Evolutionary conservation across 2,888 invertebrate species (phyloP), one percentile per base, ranked within the genome.

Genomic region (Formica aserva): DNA sequence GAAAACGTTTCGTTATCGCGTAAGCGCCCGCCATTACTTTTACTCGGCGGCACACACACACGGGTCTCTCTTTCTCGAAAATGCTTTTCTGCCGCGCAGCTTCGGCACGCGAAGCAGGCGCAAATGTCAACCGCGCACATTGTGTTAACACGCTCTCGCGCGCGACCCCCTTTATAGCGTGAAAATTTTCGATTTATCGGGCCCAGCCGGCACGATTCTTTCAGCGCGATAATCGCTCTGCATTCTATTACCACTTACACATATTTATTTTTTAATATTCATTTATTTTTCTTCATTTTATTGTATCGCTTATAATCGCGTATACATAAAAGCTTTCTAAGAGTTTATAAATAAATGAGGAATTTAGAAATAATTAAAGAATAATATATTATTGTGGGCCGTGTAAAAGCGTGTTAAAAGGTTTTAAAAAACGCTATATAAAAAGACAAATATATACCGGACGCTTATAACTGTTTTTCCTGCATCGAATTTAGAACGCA

Each of bases 1-100:
- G 86, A 88, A 77, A 88, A 88, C 81, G 62, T 84, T 84, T 88
- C 84, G 83, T 91, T 89, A 86, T 88, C 88, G 84, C 8, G 48
- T 71, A 82, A 84, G 65, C 85, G 72, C 57, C 85, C 80, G 77
- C 26, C 45, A n/a, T 76, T 84, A 86, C 82, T 77, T 83, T 87
- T 86, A 84, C 83, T 52, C 72, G 67, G 55, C 65, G 52, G 26
- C 62, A 9, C 15, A 41, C 48, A 18, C n/a, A 52, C n/a, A 52
- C 48, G 57, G 74, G 66, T 75, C 75, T 71, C 63, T 85, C 67
- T 71, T 74, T 85, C 67, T 72, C 66, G 62, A 72, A 80, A 81
- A 84, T 29, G 63, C 69, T 67, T 83, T 60, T 57, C 82, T 55
- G 45, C 45, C 60, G 69, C 52, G 55, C 66, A 65, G 66, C 76